Conservation (phyloP, 2,113 vertebrate species). For the Strix aluco region DNA sequence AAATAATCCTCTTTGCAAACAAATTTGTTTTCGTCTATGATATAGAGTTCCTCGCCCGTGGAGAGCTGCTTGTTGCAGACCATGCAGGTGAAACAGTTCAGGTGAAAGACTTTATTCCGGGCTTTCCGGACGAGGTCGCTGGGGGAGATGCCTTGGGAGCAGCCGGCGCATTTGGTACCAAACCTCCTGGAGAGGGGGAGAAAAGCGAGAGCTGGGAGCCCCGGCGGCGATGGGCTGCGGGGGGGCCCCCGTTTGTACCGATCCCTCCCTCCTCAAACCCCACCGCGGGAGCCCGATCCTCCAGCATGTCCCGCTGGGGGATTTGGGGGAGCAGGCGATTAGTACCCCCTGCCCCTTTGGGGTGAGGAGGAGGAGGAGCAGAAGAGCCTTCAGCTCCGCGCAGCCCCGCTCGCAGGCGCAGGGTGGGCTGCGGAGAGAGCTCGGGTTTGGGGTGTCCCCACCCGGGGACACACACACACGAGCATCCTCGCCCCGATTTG, state of each 20-base stretch:
- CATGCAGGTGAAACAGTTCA: conserved; percentile 99
- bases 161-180: conserved; percentile 96
- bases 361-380: background rate
- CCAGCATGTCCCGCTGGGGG: background rate
- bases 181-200: conserved; percentile 82
- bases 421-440: background rate
- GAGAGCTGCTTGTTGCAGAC: conserved; percentile 99
- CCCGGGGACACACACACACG: accelerated
- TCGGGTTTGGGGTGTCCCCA: background rate
- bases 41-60: conserved; percentile 96
- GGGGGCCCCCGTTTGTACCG: accelerated
- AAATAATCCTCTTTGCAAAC: conserved; percentile 97
- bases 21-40: conserved; percentile 97
- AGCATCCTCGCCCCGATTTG: background rate
- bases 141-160: conserved; percentile 94
- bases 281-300: background rate
- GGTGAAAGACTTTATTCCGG: conserved; percentile 94
- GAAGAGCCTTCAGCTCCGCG: background rate
- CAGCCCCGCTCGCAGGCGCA: background rate
- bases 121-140: conserved; percentile 96
- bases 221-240: background rate
- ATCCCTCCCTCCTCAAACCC: background rate
- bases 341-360: background rate
- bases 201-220: background rate
- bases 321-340: background rate